These are phyloP conservation scores for Rhopalosiphum maidis DNA, from an alignment of 1,140 invertebrate species.

Conservation along the genomic window DNA sequence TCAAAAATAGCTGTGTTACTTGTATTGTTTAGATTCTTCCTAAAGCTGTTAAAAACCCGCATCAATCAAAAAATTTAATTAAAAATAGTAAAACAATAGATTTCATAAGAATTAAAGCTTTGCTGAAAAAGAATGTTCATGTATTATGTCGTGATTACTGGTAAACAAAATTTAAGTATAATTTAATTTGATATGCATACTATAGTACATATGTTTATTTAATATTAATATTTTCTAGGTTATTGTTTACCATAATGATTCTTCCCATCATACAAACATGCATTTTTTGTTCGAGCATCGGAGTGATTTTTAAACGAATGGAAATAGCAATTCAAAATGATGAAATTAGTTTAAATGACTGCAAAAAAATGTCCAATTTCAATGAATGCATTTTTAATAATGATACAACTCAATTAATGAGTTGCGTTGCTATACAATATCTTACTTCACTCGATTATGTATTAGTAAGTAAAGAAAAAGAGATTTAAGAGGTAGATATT, in stretches of 20 bases:
- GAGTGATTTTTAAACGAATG: not conserved
- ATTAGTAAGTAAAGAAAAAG: not conserved
- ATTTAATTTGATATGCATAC: not conserved
- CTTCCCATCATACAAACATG: not conserved
- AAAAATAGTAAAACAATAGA: not conserved
- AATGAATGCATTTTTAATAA: conserved; percentile 18
- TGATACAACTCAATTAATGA: not conserved
- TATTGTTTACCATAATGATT: conserved; percentile 1
- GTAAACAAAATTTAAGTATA: not conserved
- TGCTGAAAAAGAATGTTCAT: not conserved
- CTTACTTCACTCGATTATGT: not conserved
- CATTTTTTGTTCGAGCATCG: not conserved
- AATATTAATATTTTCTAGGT: not conserved
- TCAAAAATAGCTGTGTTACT: not conserved
- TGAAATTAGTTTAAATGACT: not conserved
- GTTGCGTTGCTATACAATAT: conserved; percentile 14
- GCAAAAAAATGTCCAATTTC: not conserved
- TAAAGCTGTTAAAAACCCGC: not conserved
- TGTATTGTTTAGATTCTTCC: not conserved
- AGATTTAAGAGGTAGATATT: not conserved
- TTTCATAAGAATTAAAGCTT: not conserved
- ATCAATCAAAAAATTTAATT: not conserved
- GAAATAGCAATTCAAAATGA: conserved; percentile 11
- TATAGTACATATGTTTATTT: not conserved
- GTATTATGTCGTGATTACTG: not conserved